Evolutionary conservation across 2,113 vertebrate species (phyloP).

Genomic region (Colius striatus): DNA sequence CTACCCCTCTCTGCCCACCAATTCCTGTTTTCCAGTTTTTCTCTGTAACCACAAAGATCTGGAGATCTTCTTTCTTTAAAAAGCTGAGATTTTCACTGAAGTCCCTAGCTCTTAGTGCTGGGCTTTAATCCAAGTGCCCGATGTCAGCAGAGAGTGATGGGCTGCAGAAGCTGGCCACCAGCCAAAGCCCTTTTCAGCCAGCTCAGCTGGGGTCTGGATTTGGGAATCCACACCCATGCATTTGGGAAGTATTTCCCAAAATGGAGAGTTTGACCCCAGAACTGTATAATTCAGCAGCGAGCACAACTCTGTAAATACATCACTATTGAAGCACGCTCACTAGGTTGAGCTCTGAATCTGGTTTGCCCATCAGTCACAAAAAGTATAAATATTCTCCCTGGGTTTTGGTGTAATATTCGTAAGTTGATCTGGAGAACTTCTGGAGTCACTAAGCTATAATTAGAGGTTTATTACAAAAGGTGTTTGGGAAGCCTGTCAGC

Average conservation of each 20-base stretch:
- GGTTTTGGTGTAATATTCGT: background rate
- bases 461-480: conserved; percentile 42
- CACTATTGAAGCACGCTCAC: background rate
- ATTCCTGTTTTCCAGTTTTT: background rate
- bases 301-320: background rate
- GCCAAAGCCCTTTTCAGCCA: background rate
- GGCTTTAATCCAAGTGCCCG: background rate
- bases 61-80: background rate
- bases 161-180: background rate
- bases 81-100: background rate
- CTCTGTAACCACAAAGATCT: background rate
- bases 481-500: conserved; percentile 38
- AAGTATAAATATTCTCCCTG: conserved; percentile 24
- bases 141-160: background rate
- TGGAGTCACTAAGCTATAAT: conserved; percentile 40
- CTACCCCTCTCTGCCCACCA: background rate
- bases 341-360: background rate
- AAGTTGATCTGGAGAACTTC: background rate
- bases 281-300: rapidly evolving
- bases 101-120: background rate
- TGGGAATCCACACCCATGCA: background rate
- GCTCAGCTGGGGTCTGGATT: background rate
- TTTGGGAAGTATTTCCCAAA: background rate
- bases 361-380: background rate
- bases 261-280: background rate